Percentiles rank a stretch among this genome's conserved stretches.
phyloP scores from a whole-genome alignment of 92 coral and sea anemone species.

The Plumapathes pennacea region DNA sequence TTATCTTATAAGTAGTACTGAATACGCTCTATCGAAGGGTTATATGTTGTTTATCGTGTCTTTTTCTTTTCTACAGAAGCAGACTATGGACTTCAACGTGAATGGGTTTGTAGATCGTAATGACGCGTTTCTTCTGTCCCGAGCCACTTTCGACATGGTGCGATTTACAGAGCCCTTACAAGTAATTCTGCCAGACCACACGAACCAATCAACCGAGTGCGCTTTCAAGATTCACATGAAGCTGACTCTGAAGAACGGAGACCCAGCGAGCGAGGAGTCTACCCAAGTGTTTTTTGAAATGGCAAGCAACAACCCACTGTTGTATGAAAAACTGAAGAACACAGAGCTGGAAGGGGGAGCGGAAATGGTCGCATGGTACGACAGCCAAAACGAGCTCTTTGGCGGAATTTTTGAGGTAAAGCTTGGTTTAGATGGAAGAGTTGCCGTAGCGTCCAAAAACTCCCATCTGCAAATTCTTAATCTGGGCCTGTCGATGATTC shows the following conservation, averaged over 20 bases:
- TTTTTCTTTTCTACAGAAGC: conserved; percentile 10
- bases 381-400: conserved; percentile 35
- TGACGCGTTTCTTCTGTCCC: conserved; percentile 59
- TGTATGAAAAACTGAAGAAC: conserved; percentile 24
- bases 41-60: neutral
- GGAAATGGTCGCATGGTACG: conserved; percentile 35
- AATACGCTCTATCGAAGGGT: too few relatives aligned
- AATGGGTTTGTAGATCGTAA: conserved; percentile 58
- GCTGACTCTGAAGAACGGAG: conserved; percentile 24
- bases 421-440: conserved; percentile 10
- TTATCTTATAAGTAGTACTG: too few relatives aligned
- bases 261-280: conserved; percentile 5
- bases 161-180: conserved; percentile 28
- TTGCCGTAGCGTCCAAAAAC: conserved; percentile 14
- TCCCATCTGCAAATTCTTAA: conserved; percentile 33
- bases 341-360: conserved; percentile 43
- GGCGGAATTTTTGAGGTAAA: conserved; percentile 58
- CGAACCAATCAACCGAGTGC: conserved; percentile 32
- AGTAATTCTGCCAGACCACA: conserved; percentile 52
- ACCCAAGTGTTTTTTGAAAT: conserved; percentile 61
- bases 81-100: conserved; percentile 62
- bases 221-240: conserved; percentile 25
- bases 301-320: conserved; percentile 18
- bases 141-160: conserved; percentile 55
- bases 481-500: conserved; percentile 60